A percentile compares a stretch with the other conserved stretches of the same genome.
Evolutionary conservation across 2,888 invertebrate genomes (phyloP).

Genomic region (Cactoblastis cactorum): DNA sequence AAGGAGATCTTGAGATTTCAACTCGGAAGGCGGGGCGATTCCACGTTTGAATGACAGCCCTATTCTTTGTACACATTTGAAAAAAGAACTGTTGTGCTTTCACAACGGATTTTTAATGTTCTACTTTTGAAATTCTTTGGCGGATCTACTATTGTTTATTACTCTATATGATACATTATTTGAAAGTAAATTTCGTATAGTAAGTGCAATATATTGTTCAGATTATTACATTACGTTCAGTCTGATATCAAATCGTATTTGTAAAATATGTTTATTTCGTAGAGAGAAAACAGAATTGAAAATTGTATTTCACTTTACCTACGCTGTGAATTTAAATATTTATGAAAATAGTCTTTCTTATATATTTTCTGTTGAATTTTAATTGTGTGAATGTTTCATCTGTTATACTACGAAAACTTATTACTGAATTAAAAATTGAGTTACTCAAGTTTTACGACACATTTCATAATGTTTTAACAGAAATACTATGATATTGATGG

Average conservation of each 20-base stretch:
- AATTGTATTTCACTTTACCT: background rate
- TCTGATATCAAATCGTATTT: background rate
- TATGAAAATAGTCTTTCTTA: background rate
- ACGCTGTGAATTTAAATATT: background rate
- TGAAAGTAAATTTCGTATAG: background rate
- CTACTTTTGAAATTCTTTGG: slow-evolving; percentile 20
- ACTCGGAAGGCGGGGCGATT: slow-evolving; percentile 46
- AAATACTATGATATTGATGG: slow-evolving; percentile 10
- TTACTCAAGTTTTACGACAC: slow-evolving; percentile 5
- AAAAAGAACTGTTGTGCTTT: slow-evolving; percentile 46
- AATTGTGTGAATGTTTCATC: background rate
- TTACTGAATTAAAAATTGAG: background rate
- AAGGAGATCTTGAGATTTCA: slow-evolving; percentile 38
- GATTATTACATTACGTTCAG: background rate
- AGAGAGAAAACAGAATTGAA: slow-evolving; percentile 1
- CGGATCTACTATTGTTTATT: background rate
- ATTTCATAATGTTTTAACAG: slow-evolving; percentile 3
- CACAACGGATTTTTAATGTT: slow-evolving; percentile 34
- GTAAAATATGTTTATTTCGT: background rate
- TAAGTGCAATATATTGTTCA: background rate
- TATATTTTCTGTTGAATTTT: background rate
- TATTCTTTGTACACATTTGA: slow-evolving; percentile 40
- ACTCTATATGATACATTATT: background rate
- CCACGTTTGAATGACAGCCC: slow-evolving; percentile 58
- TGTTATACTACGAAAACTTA: background rate